Percentiles rank a stretch among this genome's conserved stretches.
Evolutionary conservation across 2,113 vertebrate species (phyloP).

Genomic region (Perognathus longimembris): DNA sequence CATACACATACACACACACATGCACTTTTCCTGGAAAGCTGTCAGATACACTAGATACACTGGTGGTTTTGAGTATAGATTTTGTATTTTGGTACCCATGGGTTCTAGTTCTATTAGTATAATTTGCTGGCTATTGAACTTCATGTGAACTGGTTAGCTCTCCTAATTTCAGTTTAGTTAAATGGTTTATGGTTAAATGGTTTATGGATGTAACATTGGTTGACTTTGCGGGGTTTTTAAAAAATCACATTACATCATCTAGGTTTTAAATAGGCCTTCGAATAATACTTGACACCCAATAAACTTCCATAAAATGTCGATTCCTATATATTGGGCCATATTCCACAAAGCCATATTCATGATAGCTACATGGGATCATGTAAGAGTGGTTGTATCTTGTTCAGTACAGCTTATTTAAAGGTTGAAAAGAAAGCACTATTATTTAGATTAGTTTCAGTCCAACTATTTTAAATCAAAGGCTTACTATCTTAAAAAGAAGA

Average conservation of each 20-base stretch:
- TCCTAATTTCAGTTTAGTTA: background rate
- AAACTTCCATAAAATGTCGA: background rate
- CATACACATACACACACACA: too few relatives aligned
- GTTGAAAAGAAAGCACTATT: background rate
- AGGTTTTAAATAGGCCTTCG: background rate
- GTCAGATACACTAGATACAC: too few relatives aligned
- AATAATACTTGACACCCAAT: background rate
- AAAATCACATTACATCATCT: background rate
- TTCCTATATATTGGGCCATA: background rate
- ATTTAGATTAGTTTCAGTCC: slow-evolving; percentile 45
- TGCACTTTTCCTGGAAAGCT: background rate
- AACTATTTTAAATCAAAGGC: slow-evolving; percentile 19
- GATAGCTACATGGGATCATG: background rate
- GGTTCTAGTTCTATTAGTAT: background rate
- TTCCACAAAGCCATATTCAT: background rate
- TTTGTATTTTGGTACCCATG: background rate
- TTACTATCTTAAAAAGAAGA: background rate
- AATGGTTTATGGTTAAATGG: background rate
- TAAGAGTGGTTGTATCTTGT: background rate
- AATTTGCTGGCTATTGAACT: background rate
- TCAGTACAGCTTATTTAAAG: slow-evolving; percentile 14
- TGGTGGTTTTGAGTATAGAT: background rate
- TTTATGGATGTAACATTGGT: background rate
- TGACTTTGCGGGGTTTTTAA: background rate
- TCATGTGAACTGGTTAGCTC: background rate